Evolutionary conservation across 2,888 invertebrate genomes (phyloP), one percentile per base, ranked within the genome.

Genomic region (Dione juno): DNA sequence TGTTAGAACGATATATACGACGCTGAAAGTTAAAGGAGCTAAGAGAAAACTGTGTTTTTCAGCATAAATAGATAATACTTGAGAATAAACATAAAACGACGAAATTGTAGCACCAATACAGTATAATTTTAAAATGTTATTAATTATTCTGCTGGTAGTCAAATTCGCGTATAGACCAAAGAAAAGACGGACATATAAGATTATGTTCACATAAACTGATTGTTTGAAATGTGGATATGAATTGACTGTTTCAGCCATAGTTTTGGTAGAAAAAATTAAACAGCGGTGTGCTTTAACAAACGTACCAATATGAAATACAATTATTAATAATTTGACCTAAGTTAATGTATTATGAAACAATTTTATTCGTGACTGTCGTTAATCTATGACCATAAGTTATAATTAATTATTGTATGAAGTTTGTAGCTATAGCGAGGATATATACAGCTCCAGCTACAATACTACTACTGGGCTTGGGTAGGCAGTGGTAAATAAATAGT

Each of bases 261-360:
- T 57, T 50, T n/a, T n/a, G n/a, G 5, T 13, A 28, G 1, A 6
- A 0, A 6, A 0, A 0, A 3, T 11, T 9, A 19, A 19, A 10
- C 16, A 19, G 5, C 10, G 19, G 50, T 19, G 50, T 28, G 28
- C 28, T 28, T 28, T 37, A 9, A 40, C 1, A 1, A 40, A 9
- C 11, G 5, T 11, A 57, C 11, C 11, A 37, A 37, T 16, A 16
- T 7, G n/a, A n/a, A n/a, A n/a, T n/a, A n/a, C n/a, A n/a, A n/a
- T n/a, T n/a, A n/a, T n/a, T n/a, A n/a, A n/a, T n/a, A 57, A 19
- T 19, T 19, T 19, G 19, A 9, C 16, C 37, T 13, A 57, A 37
- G 57, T 40, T 57, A 57, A 40, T 40, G 11, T 11, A 57, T 37
- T 57, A 37, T 37, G 37, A 57, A 54, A n/a, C 54, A 54, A 5